Percentiles rank a stretch among this genome's conserved stretches.
phyloP scores from a whole-genome alignment of 1,140 invertebrate species.

The Dendrolimus punctatus region DNA sequence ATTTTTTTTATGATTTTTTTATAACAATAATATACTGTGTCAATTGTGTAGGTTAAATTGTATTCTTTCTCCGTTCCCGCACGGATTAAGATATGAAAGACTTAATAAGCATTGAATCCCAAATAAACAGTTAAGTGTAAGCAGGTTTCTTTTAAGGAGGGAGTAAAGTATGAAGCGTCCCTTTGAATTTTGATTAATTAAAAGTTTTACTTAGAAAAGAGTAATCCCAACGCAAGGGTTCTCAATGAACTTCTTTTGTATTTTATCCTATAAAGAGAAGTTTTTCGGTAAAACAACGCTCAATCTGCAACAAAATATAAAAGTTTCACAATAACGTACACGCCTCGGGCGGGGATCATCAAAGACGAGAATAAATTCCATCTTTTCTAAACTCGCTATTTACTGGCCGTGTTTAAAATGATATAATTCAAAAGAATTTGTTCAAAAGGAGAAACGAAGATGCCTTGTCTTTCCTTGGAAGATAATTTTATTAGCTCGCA shows the following conservation, averaged over 20 bases:
- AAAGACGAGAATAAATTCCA: conserved; percentile 39
- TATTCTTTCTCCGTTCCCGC: too few species aligned
- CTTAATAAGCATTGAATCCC: too few species aligned
- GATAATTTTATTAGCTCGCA: too few species aligned
- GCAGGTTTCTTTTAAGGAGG: background rate
- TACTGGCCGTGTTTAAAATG: conserved; percentile 32
- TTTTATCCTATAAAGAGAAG: conserved; percentile 58
- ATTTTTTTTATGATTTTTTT: too few species aligned
- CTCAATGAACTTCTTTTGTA: conserved; percentile 57
- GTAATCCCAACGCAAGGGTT: conserved; percentile 57
- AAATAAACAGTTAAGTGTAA: too few species aligned
- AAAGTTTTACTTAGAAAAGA: conserved; percentile 55
- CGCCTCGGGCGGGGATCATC: conserved; percentile 52
- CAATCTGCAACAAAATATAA: conserved; percentile 62
- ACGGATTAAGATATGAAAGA: too few species aligned
- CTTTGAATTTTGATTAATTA: conserved; percentile 62
- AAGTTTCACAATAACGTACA: conserved; percentile 65
- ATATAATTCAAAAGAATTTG: conserved; percentile 21
- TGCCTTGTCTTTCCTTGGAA: background rate
- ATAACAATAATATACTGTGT: too few species aligned
- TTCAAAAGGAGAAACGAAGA: conserved; percentile 7
- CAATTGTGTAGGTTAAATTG: too few species aligned
- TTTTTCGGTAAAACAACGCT: conserved; percentile 62
- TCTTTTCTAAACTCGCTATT: conserved; percentile 38
- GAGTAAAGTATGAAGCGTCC: conserved; percentile 22